A percentile compares a stretch with the other conserved stretches of the same genome.
Conservation (phyloP, 2,797 vertebrate genomes). For the Argya squamiceps region DNA sequence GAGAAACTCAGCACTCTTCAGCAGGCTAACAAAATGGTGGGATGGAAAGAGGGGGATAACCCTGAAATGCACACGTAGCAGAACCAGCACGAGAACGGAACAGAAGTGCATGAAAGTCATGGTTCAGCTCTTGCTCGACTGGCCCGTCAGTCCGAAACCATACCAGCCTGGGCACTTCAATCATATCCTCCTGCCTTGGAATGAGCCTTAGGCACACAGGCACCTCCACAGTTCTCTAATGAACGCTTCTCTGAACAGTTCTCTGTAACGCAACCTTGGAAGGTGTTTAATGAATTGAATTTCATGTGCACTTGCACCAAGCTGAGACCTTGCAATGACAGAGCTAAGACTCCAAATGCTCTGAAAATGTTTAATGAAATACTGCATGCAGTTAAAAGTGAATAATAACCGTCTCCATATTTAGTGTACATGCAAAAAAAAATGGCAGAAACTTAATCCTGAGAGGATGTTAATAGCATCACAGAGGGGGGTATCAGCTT, state of each 20-base stretch:
- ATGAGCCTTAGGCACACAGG: background rate
- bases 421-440: background rate
- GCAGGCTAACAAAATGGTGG: background rate
- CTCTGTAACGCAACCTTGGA: background rate
- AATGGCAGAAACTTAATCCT: background rate
- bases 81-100: background rate
- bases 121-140: background rate
- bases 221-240: background rate
- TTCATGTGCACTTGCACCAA: background rate
- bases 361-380: background rate
- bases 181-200: background rate
- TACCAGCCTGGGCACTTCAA: background rate
- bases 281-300: background rate
- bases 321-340: background rate
- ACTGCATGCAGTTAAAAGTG: background rate
- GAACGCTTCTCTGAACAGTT: too few species aligned
- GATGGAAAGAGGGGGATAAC: background rate
- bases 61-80: rapidly evolving
- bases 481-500: background rate
- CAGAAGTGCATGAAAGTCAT: background rate
- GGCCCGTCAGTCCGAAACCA: background rate
- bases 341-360: background rate
- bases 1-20: background rate
- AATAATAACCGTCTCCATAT: background rate
- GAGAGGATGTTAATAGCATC: background rate